Evolutionary conservation across 2,797 vertebrate genomes (phyloP).

Genomic region (Poeciliopsis gracilis): DNA sequence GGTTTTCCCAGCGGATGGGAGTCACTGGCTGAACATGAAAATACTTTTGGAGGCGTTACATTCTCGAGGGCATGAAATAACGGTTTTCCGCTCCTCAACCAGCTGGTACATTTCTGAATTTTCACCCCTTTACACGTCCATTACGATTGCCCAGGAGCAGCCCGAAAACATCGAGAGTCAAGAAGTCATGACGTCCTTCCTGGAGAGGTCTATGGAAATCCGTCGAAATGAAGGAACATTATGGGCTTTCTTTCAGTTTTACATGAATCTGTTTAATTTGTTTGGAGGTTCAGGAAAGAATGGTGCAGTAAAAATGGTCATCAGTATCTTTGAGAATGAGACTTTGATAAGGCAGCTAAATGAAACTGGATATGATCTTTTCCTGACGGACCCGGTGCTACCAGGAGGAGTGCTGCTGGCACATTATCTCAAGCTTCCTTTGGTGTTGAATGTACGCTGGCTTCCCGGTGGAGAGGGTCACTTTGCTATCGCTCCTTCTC

Average conservation of each 20-base stretch:
- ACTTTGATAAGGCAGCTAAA: slow-evolving; percentile 51
- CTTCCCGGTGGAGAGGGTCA: slow-evolving; percentile 59
- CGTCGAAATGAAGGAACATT: slow-evolving; percentile 12
- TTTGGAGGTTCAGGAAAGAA: slow-evolving; percentile 8
- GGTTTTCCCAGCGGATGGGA: slow-evolving; percentile 68
- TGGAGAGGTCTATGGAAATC: slow-evolving; percentile 53
- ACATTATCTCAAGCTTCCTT: slow-evolving; percentile 63
- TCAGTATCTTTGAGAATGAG: slow-evolving; percentile 58
- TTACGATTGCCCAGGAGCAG: slow-evolving; percentile 51
- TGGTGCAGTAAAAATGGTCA: slow-evolving; percentile 23
- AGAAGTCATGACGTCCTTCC: slow-evolving; percentile 38
- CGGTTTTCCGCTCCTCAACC: slow-evolving; percentile 39
- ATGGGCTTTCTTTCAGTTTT: slow-evolving; percentile 45
- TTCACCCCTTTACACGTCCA: slow-evolving; percentile 59
- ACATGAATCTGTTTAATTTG: slow-evolving; percentile 46
- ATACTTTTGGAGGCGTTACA: slow-evolving; percentile 61
- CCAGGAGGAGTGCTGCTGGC: slow-evolving; percentile 55
- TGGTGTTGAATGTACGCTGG: slow-evolving; percentile 67
- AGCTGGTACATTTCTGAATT: slow-evolving; percentile 66
- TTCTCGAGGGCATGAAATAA: slow-evolving; percentile 65
- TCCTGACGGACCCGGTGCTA: slow-evolving; percentile 65
- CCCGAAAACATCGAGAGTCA: slow-evolving; percentile 55
- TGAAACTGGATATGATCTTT: slow-evolving; percentile 56
- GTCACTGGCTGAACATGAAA: slow-evolving; percentile 75
- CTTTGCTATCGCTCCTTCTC: slow-evolving; percentile 65